Conservation (phyloP, 2,797 vertebrate species). For the Petrocephalus schoutedeni region DNA sequence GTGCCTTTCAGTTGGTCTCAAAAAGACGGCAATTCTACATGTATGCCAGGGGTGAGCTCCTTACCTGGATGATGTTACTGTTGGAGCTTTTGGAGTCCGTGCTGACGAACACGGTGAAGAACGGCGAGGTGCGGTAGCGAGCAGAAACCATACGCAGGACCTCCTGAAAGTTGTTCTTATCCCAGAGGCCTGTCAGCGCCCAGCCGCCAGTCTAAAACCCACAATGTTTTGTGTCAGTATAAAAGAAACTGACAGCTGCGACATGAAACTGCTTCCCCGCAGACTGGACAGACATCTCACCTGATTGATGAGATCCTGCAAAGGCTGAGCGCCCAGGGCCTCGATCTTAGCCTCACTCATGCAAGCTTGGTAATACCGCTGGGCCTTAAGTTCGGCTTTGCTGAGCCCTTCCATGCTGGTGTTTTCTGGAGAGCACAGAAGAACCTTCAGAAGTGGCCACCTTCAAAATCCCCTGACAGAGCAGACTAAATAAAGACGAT, state of each 20-base stretch:
- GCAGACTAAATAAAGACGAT: slow-evolving; percentile 17
- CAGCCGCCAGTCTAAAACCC: slow-evolving; percentile 82
- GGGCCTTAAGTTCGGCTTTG: slow-evolving; percentile 81
- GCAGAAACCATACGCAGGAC: slow-evolving; percentile 77
- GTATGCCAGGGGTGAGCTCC: background rate
- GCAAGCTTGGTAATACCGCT: slow-evolving; percentile 86
- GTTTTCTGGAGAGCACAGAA: slow-evolving; percentile 72
- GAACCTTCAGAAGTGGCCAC: background rate
- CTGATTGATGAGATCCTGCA: slow-evolving; percentile 80
- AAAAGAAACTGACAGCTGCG: background rate
- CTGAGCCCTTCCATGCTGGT: slow-evolving; percentile 71
- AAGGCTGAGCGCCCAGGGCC: slow-evolving; percentile 74
- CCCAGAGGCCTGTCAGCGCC: slow-evolving; percentile 76
- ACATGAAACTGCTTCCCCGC: background rate
- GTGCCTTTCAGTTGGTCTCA: background rate
- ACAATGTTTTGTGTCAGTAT: background rate
- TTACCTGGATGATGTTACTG: slow-evolving; percentile 93
- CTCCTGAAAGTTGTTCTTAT: slow-evolving; percentile 80
- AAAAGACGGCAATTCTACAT: background rate
- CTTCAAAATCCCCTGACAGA: background rate
- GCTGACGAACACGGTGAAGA: slow-evolving; percentile 88
- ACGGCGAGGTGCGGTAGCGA: slow-evolving; percentile 77
- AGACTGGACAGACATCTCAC: slow-evolving; percentile 48
- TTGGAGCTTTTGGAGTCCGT: slow-evolving; percentile 93
- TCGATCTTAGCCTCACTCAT: slow-evolving; percentile 92